Conservation (phyloP, 2,113 vertebrate genomes). For the Picathartes gymnocephalus region DNA sequence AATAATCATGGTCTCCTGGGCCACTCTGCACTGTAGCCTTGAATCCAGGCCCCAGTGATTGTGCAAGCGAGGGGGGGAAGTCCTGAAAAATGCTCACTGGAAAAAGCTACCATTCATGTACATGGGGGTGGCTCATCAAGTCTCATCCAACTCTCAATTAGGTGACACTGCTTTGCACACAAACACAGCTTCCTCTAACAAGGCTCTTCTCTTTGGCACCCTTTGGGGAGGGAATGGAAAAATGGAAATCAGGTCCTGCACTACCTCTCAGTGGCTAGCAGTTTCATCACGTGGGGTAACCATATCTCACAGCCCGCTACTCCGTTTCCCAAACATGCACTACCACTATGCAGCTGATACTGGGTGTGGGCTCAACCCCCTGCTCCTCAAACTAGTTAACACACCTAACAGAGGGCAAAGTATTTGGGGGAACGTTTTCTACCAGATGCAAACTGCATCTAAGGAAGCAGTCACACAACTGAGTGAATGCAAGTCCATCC, state of each 20-base stretch:
- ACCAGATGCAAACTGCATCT: background rate
- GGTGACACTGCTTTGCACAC: background rate
- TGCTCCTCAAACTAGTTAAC: background rate
- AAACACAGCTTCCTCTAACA: background rate
- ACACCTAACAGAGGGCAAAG: background rate
- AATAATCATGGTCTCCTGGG: background rate
- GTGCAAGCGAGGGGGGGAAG: background rate
- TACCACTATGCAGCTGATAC: background rate
- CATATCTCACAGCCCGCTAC: background rate
- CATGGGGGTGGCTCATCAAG: background rate
- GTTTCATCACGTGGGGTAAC: background rate
- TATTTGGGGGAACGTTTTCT: background rate
- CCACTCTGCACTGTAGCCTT: background rate
- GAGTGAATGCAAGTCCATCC: background rate
- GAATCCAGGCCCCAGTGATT: background rate
- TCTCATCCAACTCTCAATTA: background rate
- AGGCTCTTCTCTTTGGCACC: background rate
- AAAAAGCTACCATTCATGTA: background rate
- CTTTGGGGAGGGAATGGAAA: background rate
- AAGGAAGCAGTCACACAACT: background rate
- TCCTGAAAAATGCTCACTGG: background rate
- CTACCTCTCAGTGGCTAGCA: background rate
- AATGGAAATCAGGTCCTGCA: background rate
- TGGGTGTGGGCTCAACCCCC: background rate
- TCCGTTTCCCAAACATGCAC: background rate